Conservation (phyloP, 2,797 vertebrate genomes). For the Sylvilagus floridanus region DNA sequence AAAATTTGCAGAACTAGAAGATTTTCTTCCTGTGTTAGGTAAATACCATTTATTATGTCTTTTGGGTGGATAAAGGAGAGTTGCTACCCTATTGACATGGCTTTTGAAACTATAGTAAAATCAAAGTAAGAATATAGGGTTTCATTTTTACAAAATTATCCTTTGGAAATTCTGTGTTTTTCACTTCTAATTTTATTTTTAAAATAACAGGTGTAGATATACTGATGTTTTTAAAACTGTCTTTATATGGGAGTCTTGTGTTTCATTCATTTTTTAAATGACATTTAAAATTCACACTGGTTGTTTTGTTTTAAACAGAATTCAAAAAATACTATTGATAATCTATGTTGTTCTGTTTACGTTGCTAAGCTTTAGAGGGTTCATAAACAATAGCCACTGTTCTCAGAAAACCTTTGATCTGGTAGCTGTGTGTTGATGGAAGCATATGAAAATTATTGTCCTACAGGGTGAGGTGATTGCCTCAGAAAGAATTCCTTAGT, state of each 20-base stretch:
- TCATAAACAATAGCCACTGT: neutral
- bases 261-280: slow-evolving; percentile 59
- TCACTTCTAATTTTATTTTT: slow-evolving; percentile 11
- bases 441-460: neutral
- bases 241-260: neutral
- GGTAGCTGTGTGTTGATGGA: neutral
- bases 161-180: slow-evolving; percentile 41
- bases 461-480: neutral
- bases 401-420: neutral
- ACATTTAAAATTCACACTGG: slow-evolving; percentile 22
- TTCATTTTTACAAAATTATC: slow-evolving; percentile 15
- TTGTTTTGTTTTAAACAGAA: slow-evolving; percentile 35
- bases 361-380: neutral
- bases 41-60: neutral
- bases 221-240: slow-evolving; percentile 4
- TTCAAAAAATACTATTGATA: slow-evolving; percentile 2
- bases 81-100: neutral
- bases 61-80: neutral
- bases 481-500: neutral
- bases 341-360: neutral
- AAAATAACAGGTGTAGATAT: neutral
- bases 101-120: slow-evolving; percentile 38
- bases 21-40: neutral
- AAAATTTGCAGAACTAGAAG: neutral
- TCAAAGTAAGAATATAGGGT: neutral